phyloP scores from a whole-genome alignment of 2,888 invertebrate species.

The Punctoribates punctum region DNA sequence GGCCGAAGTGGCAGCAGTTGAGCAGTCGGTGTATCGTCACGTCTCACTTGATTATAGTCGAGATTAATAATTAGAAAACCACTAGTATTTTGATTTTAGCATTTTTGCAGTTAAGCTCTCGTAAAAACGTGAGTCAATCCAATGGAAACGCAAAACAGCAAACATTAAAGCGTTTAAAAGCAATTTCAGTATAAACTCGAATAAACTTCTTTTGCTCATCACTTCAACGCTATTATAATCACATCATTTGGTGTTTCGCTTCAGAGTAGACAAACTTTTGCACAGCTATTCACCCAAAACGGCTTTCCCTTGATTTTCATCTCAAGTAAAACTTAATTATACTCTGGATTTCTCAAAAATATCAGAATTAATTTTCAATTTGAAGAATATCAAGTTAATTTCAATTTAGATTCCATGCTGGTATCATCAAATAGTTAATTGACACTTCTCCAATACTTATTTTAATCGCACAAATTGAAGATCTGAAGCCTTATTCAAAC shows the following conservation, averaged over 20 bases:
- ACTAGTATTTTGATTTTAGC: background rate
- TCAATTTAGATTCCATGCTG: too few species aligned
- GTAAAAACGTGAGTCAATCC: constrained; percentile 11
- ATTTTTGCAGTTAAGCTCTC: background rate
- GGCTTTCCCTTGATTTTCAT: background rate
- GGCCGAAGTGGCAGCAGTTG: background rate
- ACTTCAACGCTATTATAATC: constrained; percentile 15
- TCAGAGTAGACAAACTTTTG: background rate
- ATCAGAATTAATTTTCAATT: too few species aligned
- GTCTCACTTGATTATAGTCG: constrained; percentile 7
- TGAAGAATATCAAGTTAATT: too few species aligned
- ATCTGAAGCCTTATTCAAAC: background rate
- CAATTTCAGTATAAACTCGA: constrained; percentile 3
- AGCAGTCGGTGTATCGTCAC: constrained; percentile 8
- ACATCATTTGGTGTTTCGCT: background rate
- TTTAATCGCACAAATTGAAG: too few species aligned
- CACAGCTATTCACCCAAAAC: background rate
- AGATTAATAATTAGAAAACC: constrained; percentile 2
- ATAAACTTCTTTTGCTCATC: constrained; percentile 14
- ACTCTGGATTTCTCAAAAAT: background rate
- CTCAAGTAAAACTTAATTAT: background rate
- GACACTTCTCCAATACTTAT: too few species aligned
- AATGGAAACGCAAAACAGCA: background rate
- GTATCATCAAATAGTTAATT: too few species aligned
- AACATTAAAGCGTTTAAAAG: constrained; percentile 9